These are phyloP conservation scores for Cremastinae sp. DNA, from an alignment of 2,888 invertebrate species.

Conservation along the genomic window DNA sequence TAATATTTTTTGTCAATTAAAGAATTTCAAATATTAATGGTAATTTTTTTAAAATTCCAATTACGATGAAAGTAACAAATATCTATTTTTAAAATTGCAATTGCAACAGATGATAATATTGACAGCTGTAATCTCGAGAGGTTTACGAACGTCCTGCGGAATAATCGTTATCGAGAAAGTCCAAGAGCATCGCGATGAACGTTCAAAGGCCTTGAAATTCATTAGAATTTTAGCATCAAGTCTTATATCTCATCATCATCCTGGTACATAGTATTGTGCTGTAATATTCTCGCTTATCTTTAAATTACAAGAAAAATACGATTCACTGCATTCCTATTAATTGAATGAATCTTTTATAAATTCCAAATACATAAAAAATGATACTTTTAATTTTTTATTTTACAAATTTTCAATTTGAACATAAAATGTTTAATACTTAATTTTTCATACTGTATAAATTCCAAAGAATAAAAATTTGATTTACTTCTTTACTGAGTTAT, in stretches of 20 bases:
- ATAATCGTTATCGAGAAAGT: slow-evolving; percentile 16
- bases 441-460: too few relatives aligned
- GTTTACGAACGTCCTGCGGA: background rate
- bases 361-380: too few relatives aligned
- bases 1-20: too few relatives aligned
- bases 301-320: background rate
- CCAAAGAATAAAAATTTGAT: too few relatives aligned
- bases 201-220: slow-evolving; percentile 42
- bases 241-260: slow-evolving; percentile 10
- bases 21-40: too few relatives aligned
- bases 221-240: slow-evolving; percentile 44
- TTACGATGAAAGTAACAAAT: background rate
- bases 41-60: too few relatives aligned
- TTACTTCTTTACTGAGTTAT: too few relatives aligned
- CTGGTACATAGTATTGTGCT: slow-evolving; percentile 28
- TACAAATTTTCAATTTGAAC: too few relatives aligned
- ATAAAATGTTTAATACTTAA: too few relatives aligned
- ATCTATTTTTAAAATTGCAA: background rate
- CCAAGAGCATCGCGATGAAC: slow-evolving; percentile 17
- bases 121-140: background rate
- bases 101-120: background rate
- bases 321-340: too few relatives aligned
- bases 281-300: slow-evolving; percentile 2
- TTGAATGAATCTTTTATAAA: too few relatives aligned
- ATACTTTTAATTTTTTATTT: too few relatives aligned